A percentile compares a stretch with the other conserved stretches of the same genome.
These are phyloP conservation scores for Sturnus vulgaris DNA, from an alignment of 2,113 vertebrate species.

Conservation along the genomic window DNA sequence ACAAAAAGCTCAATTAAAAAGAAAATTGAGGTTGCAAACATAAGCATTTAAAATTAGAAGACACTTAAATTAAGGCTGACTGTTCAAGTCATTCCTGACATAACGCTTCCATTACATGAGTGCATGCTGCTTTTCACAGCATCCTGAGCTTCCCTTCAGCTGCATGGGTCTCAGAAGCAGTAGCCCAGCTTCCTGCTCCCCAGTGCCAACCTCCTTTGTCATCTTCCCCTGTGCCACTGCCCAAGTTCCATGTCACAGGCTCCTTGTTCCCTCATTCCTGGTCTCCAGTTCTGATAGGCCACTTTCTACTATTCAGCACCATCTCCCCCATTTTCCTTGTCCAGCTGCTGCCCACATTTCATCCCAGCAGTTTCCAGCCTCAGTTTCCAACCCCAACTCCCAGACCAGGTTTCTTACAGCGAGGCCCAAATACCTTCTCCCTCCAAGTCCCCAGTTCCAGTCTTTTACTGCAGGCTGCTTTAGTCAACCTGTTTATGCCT, in stretches of 20 bases:
- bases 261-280: not conserved
- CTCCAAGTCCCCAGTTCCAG: not conserved
- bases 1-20: not conserved
- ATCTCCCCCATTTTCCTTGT: not conserved
- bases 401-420: not conserved
- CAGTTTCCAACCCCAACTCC: rapidly evolving
- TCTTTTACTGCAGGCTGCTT: not conserved
- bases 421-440: not conserved
- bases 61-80: not conserved
- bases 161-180: not conserved
- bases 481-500: not conserved
- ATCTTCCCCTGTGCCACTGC: not conserved
- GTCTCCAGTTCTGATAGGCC: not conserved
- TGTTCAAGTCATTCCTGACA: not conserved
- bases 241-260: not conserved
- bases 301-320: not conserved
- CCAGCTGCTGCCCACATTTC: not conserved
- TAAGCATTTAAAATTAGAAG: not conserved
- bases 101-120: not conserved
- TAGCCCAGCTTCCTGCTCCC: not conserved
- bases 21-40: not conserved
- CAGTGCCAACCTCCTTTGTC: not conserved
- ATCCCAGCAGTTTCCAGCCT: not conserved
- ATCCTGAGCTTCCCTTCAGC: not conserved
- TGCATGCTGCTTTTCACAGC: not conserved